Evolutionary conservation across 2,113 vertebrate species (phyloP), one percentile per base, ranked within the genome.

Genomic region (Anarrhichthys ocellatus): DNA sequence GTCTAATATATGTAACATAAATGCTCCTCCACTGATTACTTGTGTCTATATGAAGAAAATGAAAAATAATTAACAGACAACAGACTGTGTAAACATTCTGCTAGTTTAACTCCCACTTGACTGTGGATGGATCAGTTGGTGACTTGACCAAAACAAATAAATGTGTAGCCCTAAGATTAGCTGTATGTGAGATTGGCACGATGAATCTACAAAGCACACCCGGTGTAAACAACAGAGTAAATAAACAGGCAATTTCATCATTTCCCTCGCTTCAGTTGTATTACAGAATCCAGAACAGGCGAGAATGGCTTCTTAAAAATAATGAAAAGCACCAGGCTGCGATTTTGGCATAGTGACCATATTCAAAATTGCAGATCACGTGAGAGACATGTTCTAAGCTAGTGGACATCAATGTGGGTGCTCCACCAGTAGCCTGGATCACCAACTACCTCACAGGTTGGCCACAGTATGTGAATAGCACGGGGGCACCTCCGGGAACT

Each of bases 121-220:
- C 20, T 22, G 44, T 24, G 8, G 54, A 80, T 61, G 34, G 10
- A 52, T 50, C 66, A 76, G 29, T 50, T 75, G 59, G n/a, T 40
- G 65, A 70, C 17, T 22, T 59, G 52, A 20, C 48, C 32, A 61
- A 59, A 34, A 65, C 32, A 80, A 85, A 85, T 54, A 72, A 52
- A 65, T 54, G 18, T n/a, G 48, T 42, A 72, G 17, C 68, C 44
- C 24, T 17, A 66, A 20, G 52, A 77, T 81, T 73, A 61, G 59
- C 46, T 64, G 13, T 63, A 27, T 10, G 52, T 67, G 42, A 66
- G 18, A 36, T 2, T 50, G 7, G 34, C 4, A 1, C 2, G 24
- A 59, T 14, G 52, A 58, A 29, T 76, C 17, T 38, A 65, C 67
- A 72, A 36, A 24, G 22, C 22, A 62, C 15, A 54, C 50, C 61